Evolutionary conservation across 2,888 invertebrate genomes (phyloP).

Genomic region (Torymus aiolomorphi): DNA sequence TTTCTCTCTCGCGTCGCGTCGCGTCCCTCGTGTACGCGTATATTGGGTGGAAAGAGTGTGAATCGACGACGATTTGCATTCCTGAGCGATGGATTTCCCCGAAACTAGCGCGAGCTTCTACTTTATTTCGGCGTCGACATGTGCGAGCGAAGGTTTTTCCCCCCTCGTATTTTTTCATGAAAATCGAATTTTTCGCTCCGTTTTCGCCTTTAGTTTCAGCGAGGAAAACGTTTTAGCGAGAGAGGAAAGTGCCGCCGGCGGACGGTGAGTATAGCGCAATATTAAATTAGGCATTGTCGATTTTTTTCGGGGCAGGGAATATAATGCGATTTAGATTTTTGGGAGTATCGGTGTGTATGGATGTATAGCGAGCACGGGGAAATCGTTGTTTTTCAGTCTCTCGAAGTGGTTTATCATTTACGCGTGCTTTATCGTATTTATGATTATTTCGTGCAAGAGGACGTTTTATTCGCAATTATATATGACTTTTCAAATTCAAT

Average conservation of each 20-base stretch:
- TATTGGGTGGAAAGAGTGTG: too few relatives aligned
- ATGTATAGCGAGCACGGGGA: too few relatives aligned
- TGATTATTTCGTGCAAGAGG: too few relatives aligned
- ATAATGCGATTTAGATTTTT: too few relatives aligned
- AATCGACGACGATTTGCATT: constrained; percentile 47
- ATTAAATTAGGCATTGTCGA: constrained; percentile 22
- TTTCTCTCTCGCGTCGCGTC: too few relatives aligned
- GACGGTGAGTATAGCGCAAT: not conserved
- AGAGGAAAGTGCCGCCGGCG: too few relatives aligned
- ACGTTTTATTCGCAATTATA: too few relatives aligned
- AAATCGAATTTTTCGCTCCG: constrained; percentile 44
- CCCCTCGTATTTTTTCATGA: constrained; percentile 41
- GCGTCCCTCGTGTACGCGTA: too few relatives aligned
- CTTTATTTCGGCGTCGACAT: constrained; percentile 39
- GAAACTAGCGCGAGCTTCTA: not conserved
- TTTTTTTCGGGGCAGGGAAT: not conserved
- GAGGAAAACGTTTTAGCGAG: constrained; percentile 30
- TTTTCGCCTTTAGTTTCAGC: constrained; percentile 7
- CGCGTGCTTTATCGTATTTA: too few relatives aligned
- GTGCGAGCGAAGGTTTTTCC: constrained; percentile 30
- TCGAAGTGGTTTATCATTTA: too few relatives aligned
- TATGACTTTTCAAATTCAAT: not conserved
- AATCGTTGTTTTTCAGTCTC: too few relatives aligned
- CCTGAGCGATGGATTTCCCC: constrained; percentile 41
- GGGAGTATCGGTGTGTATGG: too few relatives aligned